Base-by-base conservation (phyloP, 2,888 invertebrate genomes). In the Pandemis corylana region DNA sequence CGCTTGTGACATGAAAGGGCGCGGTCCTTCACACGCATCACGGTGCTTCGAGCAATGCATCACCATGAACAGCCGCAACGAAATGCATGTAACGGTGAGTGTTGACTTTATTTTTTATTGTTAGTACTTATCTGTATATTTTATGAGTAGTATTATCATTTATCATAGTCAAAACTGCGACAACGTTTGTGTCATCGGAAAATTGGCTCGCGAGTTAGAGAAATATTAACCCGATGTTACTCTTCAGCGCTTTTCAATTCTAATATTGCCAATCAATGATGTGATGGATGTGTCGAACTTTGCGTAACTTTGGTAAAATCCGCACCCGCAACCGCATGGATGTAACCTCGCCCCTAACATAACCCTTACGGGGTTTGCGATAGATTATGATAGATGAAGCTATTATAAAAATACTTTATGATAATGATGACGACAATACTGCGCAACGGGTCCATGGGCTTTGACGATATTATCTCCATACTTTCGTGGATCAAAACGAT, bases 11-110 rank as follows among this genome's bases (percentile, higher is more conserved):
- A 94, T 95, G 95, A 94, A 91, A 95, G 94, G 94, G 93, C 87
- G 94, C 94, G 93, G 91, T 90, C 87, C 91, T 90, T 87, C 87
- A 89, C 86, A 90, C 91, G 90, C 90, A 91, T 87, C 90, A 94
- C 95, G 95, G 95, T 95, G 94, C 95, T 95, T 94, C 95, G 95
- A 96, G 96, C 95, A 95, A 96, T 96, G 96, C 95, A 96, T 96
- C 95, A 95, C 89, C 94, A 96, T 96, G 96, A 95, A 95, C 95
- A 95, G 93, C 94, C 95, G 91, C 94, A 93, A 95, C 93, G 95
- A 92, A 94, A 93, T 90, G 93, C 93, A 92, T 93, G 93, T 88
- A 94, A 94, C 85, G 95, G 95, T 94, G 78, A 90, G 94, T 92
- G 63, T 70, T 68, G 56, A 77, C 77, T 64, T 44, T 64, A 10